Base-by-base conservation (phyloP, 2,888 invertebrate genomes). In the Aquatica leii region DNA sequence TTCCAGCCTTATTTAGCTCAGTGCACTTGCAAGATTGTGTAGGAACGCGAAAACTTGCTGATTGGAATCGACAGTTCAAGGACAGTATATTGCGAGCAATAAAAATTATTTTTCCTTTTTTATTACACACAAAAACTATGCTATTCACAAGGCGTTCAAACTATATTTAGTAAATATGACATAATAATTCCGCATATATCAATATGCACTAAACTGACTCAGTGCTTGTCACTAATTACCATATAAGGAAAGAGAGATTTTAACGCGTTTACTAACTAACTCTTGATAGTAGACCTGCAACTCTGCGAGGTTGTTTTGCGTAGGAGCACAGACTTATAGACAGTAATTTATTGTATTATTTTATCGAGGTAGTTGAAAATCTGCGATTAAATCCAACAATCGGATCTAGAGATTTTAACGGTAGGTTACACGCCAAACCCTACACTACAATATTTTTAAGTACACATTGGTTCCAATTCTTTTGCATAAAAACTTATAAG, bases 1-100 rank as follows among this genome's bases (percentile, higher is more conserved):
- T 69, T 69, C 59, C 62, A 56, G 54, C 67, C 65, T 63, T 68
- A 68, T 68, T 66, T 60, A 61, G 66, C 58, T 50, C 66, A 62
- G 43, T 67, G 64, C 66, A 66, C 64, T 64, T 66, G 62, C 62
- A 58, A 56, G 55, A 54, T 54, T 34, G 60, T 61, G 65, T 61
- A 61, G 58, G 61, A 50, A 57, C 57, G 53, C 50, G 51, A 50
- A 59, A 56, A 40, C 58, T 53, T 59, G 62, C 53, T 62, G 65
- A 65, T 62, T 62, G 55, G 55, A 17, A 62, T 65, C 59, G 62
- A 65, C 65, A 62, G 62, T 62, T 65, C 62, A 66, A 66, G 66
- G 66, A 56, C 66, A 43, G 58, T 46, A 46, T 62, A 62, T 53
- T 62, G 58, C 54, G 53, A 54, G 21, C 24, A 49, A 57, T 60